Evolutionary conservation across 2,888 invertebrate genomes (phyloP).

Genomic region (Habrosyne pyritoides): DNA sequence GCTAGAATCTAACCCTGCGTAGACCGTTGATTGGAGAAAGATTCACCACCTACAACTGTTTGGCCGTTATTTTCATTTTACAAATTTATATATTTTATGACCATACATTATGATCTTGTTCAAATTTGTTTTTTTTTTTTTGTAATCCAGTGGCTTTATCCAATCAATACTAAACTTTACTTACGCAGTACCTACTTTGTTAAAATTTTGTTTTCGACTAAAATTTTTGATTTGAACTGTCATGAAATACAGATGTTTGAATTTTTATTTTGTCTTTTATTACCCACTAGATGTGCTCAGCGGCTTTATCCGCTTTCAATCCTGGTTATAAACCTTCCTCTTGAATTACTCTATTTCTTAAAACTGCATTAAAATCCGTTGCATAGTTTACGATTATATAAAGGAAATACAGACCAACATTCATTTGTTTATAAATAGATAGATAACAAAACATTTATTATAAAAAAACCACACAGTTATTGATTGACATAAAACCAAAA

Average conservation of each 20-base stretch:
- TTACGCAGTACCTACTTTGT: conserved; percentile 75
- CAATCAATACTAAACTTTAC: conserved; percentile 71
- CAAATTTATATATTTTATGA: conserved; percentile 42
- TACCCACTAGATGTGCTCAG: no score
- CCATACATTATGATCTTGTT: conserved; percentile 39
- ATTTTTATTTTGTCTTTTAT: conserved; percentile 61
- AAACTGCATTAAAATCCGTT: no score
- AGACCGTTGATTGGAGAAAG: conserved; percentile 75
- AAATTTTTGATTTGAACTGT: conserved; percentile 77
- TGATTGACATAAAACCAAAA: no score
- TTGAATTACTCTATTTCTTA: no score
- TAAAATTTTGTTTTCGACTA: conserved; percentile 80
- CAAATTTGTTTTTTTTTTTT: conserved; percentile 32
- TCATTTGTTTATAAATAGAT: no score
- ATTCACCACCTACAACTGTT: conserved; percentile 42
- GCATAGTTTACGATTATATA: no score
- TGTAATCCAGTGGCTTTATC: conserved; percentile 65
- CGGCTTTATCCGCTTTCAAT: no score
- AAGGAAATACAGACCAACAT: no score
- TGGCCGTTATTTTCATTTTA: conserved; percentile 56
- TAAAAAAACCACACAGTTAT: no score
- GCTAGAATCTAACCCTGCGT: conserved; percentile 78
- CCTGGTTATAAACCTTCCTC: no score
- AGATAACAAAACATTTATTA: no score
- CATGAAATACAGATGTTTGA: conserved; percentile 82